Conservation (phyloP, 2,888 invertebrate species). For the Plagodis pulveraria region DNA sequence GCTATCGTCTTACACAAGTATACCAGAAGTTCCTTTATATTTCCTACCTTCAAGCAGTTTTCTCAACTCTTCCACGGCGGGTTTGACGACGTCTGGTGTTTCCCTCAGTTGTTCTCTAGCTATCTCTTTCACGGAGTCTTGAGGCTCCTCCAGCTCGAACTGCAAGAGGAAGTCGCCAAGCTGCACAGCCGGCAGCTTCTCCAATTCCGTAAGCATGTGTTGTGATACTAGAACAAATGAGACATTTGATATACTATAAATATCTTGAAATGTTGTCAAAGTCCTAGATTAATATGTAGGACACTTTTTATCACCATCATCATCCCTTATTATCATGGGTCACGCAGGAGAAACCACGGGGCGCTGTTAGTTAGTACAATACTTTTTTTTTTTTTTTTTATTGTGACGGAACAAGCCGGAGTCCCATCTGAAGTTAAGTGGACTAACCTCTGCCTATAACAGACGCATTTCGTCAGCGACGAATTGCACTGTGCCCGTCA, state of each 20-base stretch:
- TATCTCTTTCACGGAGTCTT: conserved; percentile 87
- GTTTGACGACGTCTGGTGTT: conserved; percentile 85
- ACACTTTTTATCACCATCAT: not conserved
- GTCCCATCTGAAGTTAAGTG: too few relatives aligned
- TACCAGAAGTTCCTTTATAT: too few relatives aligned
- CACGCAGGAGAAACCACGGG: too few relatives aligned
- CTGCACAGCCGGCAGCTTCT: conserved; percentile 87
- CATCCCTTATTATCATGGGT: too few relatives aligned
- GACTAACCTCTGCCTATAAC: too few relatives aligned
- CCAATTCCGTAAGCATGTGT: conserved; percentile 90
- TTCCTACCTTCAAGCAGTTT: conserved; percentile 86
- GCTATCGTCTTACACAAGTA: too few relatives aligned
- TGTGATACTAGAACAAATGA: conserved; percentile 82
- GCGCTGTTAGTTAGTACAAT: too few relatives aligned
- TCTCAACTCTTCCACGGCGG: conserved; percentile 83
- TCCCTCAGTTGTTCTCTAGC: conserved; percentile 88
- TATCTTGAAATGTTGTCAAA: too few relatives aligned
- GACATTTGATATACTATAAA: not conserved
- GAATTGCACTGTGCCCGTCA: too few relatives aligned
- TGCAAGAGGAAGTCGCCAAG: conserved; percentile 87
- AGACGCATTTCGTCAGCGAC: too few relatives aligned
- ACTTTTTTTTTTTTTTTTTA: too few relatives aligned
- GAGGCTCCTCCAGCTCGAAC: conserved; percentile 89
- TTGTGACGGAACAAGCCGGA: too few relatives aligned
- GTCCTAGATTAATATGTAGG: not conserved